A percentile compares a stretch with the other conserved stretches of the same genome.
Conservation (phyloP, 2,113 vertebrate species). For the Orthonyx spaldingii region DNA sequence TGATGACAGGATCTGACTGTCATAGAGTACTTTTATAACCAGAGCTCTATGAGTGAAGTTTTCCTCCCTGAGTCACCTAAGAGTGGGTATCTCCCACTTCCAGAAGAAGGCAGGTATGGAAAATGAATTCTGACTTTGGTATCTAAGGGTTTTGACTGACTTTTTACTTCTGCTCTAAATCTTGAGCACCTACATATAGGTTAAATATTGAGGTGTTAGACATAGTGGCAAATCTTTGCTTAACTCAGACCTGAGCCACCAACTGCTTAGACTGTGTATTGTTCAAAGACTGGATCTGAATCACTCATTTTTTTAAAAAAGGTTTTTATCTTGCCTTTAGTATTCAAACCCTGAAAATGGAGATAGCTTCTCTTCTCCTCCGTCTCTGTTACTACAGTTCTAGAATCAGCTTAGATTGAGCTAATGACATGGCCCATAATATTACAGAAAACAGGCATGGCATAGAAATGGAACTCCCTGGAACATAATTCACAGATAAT, state of each 20-base stretch:
- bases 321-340: not conserved
- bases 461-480: not conserved
- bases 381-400: not conserved
- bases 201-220: not conserved
- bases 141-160: not conserved
- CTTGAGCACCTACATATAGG: not conserved
- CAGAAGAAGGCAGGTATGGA: not conserved
- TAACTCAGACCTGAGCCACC: not conserved
- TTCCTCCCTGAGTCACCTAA: fast-evolving
- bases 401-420: not conserved
- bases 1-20: not conserved
- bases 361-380: not conserved
- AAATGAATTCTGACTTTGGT: not conserved
- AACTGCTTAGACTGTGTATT: not conserved
- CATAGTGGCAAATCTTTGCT: not conserved
- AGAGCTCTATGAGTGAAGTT: not conserved
- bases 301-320: not conserved
- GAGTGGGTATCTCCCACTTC: not conserved
- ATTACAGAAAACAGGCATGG: not conserved
- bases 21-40: not conserved
- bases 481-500: not conserved
- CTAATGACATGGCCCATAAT: not conserved
- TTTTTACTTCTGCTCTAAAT: not conserved
- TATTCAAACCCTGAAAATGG: not conserved
- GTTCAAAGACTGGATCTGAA: not conserved